Conservation (phyloP, 2,888 invertebrate genomes). For the Nezara viridula region DNA sequence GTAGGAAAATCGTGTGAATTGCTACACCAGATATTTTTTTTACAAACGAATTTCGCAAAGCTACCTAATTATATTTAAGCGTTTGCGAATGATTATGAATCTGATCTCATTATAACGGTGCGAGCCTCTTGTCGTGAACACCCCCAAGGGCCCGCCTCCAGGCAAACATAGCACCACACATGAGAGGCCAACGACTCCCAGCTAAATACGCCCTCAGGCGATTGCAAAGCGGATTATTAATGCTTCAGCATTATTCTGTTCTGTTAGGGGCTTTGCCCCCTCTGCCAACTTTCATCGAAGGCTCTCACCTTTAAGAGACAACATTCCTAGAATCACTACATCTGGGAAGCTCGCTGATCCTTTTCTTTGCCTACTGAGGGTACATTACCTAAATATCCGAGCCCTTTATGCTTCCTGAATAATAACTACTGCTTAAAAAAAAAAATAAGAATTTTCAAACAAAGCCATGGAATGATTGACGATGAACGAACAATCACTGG, state of each 20-base stretch:
- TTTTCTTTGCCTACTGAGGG: neutral
- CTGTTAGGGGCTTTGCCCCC: neutral
- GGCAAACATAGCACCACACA: neutral
- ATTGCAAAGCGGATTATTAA: conserved; percentile 4
- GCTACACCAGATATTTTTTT: no score
- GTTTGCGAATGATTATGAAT: neutral
- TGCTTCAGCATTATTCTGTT: neutral
- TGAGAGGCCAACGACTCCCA: neutral
- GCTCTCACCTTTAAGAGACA: neutral
- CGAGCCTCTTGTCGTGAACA: neutral
- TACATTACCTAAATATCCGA: neutral
- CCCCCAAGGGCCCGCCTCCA: neutral
- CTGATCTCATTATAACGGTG: neutral
- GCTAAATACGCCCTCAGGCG: neutral
- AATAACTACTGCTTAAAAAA: neutral
- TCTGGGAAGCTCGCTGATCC: neutral
- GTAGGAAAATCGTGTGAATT: no score
- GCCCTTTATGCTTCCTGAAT: neutral
- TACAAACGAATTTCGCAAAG: neutral
- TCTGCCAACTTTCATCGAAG: neutral
- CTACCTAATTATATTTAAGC: neutral
- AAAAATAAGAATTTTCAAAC: neutral
- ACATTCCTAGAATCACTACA: neutral
- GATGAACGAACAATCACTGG: neutral
- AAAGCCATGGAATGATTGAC: neutral